A percentile compares a stretch with the other conserved stretches of the same genome.
Evolutionary conservation across 2,888 invertebrate species (phyloP).

Genomic region (Rotaria sp.): DNA sequence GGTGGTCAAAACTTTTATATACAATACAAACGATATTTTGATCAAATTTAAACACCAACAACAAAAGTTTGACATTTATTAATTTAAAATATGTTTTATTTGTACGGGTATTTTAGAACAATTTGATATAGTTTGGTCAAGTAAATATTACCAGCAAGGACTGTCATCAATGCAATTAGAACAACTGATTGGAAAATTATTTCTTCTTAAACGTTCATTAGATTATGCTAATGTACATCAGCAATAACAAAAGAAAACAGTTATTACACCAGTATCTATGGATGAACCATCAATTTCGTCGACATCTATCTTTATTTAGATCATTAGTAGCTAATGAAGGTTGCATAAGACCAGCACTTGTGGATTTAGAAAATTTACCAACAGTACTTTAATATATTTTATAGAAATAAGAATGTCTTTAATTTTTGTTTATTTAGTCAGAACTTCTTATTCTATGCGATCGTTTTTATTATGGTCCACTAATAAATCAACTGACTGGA

Average conservation of each 20-base stretch:
- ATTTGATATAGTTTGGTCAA: constrained; percentile 65
- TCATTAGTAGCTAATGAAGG: constrained; percentile 76
- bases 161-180: constrained; percentile 49
- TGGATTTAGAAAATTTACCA: constrained; percentile 65
- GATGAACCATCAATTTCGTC: constrained; percentile 62
- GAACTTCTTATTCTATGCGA: constrained; percentile 61
- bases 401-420: too few species aligned
- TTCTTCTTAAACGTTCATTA: constrained; percentile 22
- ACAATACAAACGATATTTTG: constrained; percentile 58
- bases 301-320: constrained; percentile 72
- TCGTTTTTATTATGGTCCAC: constrained; percentile 60
- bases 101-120: constrained; percentile 75
- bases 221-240: background rate
- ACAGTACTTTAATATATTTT: constrained; percentile 51
- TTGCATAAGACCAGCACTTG: constrained; percentile 68
- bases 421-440: constrained; percentile 44
- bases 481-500: constrained; percentile 59
- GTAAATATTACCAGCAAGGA: constrained; percentile 46
- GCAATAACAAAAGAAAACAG: constrained; percentile 68
- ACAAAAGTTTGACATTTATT: constrained; percentile 45
- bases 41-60: constrained; percentile 55
- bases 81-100: constrained; percentile 67
- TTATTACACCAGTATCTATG: constrained; percentile 64
- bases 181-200: constrained; percentile 43
- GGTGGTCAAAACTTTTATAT: constrained; percentile 58